Evolutionary conservation across 2,113 vertebrate species (phyloP), one percentile per base, ranked within the genome.

Genomic region (Caloenas nicobarica): DNA sequence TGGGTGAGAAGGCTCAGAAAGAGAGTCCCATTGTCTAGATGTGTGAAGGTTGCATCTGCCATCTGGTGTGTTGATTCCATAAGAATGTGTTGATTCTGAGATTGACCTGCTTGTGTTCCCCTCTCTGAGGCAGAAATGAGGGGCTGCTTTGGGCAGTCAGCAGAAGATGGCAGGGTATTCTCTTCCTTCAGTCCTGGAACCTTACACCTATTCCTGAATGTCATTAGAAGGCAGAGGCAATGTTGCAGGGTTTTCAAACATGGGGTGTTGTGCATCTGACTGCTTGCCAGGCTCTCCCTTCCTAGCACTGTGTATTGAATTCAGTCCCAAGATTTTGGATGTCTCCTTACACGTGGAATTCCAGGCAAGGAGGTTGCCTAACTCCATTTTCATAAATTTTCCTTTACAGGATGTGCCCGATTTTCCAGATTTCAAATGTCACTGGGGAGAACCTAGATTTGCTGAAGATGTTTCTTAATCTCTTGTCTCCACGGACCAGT

Each of bases 401-500:
- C 31, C 80, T 71, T 57, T 95, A 61, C 96, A 99, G 99, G 98
- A 99, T 99, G 99, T 99, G 99, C 96, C 99, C 99, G 0, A 99
- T 99, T 96, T 99, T 99, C 98, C 99, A 99, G 98, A 99, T 99
- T 97, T 99, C 99, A 74, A 99, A 99, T 31, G 99, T 99, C 61
- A 99, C 98, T 0, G 99, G 99, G 34, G 99, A 99, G 97, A 99
- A 99, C 97, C 98, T 99, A 86, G 99, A 99, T 71, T 98, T 99
- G 94, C 98, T 99, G 61, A 99, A 99, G 98, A 99, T 99, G 99
- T 99, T 99, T 92, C 98, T 99, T 95, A 99, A 99, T 98, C 98
- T 99, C 82, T 98, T 99, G 15, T 99, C 99, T 81, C 99, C 99
- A 78, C 98, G 99, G 83, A 99, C 99, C 62, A 99, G 99, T 93